Evolutionary conservation across 2,113 vertebrate genomes (phyloP).

Genomic region (Lucifuga dentata): DNA sequence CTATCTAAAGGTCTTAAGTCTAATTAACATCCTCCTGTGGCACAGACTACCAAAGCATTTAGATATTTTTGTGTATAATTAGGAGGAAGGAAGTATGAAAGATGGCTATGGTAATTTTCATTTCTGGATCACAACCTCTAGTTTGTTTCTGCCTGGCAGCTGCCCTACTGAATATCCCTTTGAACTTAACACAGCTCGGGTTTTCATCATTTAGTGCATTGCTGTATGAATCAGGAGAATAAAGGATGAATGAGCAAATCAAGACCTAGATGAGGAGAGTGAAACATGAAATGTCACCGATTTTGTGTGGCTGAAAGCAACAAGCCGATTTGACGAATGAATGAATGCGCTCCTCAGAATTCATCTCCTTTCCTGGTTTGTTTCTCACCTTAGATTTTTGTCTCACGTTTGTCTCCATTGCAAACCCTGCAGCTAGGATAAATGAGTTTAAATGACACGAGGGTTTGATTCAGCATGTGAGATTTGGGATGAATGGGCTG

Average conservation of each 20-base stretch:
- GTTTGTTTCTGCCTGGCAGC: conserved; percentile 35
- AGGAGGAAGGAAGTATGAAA: conserved; percentile 25
- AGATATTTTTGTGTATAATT: neutral
- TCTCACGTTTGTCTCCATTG: conserved; percentile 57
- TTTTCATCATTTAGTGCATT: conserved; percentile 39
- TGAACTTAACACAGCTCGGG: conserved; percentile 15
- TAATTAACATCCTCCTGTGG: conserved; percentile 1
- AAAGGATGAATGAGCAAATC: conserved; percentile 47
- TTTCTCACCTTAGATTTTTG: conserved; percentile 19
- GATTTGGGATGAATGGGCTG: conserved; percentile 68
- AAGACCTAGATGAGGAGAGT: conserved; percentile 20
- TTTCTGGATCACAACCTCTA: conserved; percentile 39
- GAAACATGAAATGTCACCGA: conserved; percentile 64
- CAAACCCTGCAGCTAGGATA: conserved; percentile 70
- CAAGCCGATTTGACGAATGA: conserved; percentile 69
- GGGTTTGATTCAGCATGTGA: conserved; percentile 74
- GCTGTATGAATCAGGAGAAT: conserved; percentile 12
- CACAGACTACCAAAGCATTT: neutral
- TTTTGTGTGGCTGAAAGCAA: conserved; percentile 65
- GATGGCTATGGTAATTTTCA: conserved; percentile 21
- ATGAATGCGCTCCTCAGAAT: conserved; percentile 47
- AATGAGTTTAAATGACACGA: conserved; percentile 77
- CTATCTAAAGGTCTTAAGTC: conserved; percentile 14
- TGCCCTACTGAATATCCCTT: conserved; percentile 43
- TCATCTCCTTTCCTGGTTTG: conserved; percentile 23